These are phyloP conservation scores for Hedychridium roseum DNA, from an alignment of 2,888 invertebrate species.

Conservation along the genomic window DNA sequence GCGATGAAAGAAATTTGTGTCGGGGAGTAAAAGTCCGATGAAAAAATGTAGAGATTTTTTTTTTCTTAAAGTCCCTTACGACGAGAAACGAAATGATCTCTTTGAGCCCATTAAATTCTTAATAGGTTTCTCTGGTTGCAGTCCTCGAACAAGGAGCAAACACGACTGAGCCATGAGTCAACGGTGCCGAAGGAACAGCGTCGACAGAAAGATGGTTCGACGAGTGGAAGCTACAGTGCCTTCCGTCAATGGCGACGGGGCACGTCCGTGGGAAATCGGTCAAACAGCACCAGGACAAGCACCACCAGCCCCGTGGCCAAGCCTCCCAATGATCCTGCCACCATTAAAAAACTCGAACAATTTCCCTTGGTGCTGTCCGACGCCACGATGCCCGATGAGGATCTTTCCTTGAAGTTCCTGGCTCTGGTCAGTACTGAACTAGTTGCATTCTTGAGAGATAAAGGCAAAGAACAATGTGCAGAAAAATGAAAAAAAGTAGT, in stretches of 20 bases:
- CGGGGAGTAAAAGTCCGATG: not conserved
- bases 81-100: too few relatives aligned
- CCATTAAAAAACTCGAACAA: constrained; percentile 47
- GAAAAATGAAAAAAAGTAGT: too few relatives aligned
- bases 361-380: constrained; percentile 55
- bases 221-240: constrained; percentile 31
- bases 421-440: constrained; percentile 62
- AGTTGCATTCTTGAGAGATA: too few relatives aligned
- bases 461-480: too few relatives aligned
- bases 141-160: constrained; percentile 45
- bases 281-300: constrained; percentile 36
- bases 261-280: constrained; percentile 40
- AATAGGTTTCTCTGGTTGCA: constrained; percentile 46
- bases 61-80: too few relatives aligned
- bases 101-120: constrained; percentile 44
- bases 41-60: too few relatives aligned
- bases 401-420: constrained; percentile 57
- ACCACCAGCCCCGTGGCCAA: constrained; percentile 23
- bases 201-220: constrained; percentile 40
- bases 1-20: too few relatives aligned
- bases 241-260: constrained; percentile 56
- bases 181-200: constrained; percentile 38
- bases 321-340: constrained; percentile 31
- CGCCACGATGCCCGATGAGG: constrained; percentile 53
- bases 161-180: constrained; percentile 40